These are phyloP conservation scores for Hydraecia micacea DNA, from an alignment of 2,888 invertebrate species.

Conservation along the genomic window DNA sequence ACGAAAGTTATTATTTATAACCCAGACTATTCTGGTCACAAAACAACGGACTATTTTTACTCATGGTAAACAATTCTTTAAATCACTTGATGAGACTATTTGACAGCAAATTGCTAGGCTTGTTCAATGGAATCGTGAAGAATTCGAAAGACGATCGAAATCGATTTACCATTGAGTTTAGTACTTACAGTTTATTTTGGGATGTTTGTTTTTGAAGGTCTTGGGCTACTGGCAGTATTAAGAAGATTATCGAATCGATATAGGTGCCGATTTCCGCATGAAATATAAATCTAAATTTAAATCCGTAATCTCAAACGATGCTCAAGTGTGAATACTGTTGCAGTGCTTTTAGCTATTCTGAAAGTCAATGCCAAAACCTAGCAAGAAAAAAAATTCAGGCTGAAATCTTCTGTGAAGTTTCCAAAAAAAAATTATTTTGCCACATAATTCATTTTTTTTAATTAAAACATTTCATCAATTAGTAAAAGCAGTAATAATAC, in stretches of 20 bases:
- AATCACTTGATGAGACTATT: constrained; percentile 13
- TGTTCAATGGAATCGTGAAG: constrained; percentile 6
- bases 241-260: background rate
- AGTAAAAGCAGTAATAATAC: background rate
- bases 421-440: background rate
- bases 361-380: background rate
- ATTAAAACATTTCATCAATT: background rate
- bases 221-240: background rate
- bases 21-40: background rate
- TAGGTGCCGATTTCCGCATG: background rate
- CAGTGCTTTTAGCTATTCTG: background rate
- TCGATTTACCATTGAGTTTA: constrained; percentile 28
- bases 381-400: background rate
- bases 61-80: constrained; percentile 20
- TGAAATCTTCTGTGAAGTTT: background rate
- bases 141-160: constrained; percentile 38
- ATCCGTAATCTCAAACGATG: background rate
- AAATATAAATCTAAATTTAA: background rate
- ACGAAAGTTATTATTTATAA: background rate
- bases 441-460: no score
- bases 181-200: constrained; percentile 18
- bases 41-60: constrained; percentile 26
- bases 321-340: background rate
- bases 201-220: constrained; percentile 26
- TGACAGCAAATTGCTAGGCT: constrained; percentile 11